Evolutionary conservation across 2,797 vertebrate genomes (phyloP).

Genomic region (Semotilus atromaculatus): DNA sequence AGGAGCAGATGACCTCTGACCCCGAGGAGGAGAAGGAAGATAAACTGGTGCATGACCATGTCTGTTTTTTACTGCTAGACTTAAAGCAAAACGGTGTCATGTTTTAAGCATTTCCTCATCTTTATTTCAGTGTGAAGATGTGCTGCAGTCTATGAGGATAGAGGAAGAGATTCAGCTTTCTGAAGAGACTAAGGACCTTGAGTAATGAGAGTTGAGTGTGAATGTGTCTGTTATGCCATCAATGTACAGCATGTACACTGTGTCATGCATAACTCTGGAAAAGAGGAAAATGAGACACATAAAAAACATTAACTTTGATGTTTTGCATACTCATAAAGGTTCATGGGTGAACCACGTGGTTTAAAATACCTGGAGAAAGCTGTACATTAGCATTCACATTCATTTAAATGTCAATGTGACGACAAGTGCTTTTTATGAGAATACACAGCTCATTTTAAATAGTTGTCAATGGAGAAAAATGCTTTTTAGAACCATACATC

Average conservation of each 20-base stretch:
- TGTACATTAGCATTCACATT: neutral
- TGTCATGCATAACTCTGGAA: neutral
- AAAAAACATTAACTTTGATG: neutral
- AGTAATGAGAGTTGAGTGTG: conserved; percentile 28
- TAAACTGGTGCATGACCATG: conserved; percentile 81
- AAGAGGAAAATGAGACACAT: neutral
- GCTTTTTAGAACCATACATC: neutral
- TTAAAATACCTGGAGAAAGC: neutral
- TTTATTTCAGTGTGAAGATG: conserved; percentile 32
- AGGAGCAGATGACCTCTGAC: conserved; percentile 88
- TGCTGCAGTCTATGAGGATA: neutral
- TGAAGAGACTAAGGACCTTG: conserved; percentile 25
- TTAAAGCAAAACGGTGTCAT: neutral
- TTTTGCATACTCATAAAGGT: neutral
- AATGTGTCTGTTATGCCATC: neutral
- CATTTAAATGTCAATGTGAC: neutral
- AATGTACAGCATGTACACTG: neutral
- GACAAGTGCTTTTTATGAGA: neutral
- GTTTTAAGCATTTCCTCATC: neutral
- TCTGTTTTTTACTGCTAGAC: neutral
- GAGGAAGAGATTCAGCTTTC: conserved; percentile 37
- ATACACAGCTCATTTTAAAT: neutral
- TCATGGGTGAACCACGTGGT: neutral
- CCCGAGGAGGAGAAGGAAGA: conserved; percentile 86
- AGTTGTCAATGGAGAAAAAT: neutral